A percentile compares a stretch with the other conserved stretches of the same genome.
Evolutionary conservation across 1,140 invertebrate genomes (phyloP).

Genomic region (Drosophila paulistorum): DNA sequence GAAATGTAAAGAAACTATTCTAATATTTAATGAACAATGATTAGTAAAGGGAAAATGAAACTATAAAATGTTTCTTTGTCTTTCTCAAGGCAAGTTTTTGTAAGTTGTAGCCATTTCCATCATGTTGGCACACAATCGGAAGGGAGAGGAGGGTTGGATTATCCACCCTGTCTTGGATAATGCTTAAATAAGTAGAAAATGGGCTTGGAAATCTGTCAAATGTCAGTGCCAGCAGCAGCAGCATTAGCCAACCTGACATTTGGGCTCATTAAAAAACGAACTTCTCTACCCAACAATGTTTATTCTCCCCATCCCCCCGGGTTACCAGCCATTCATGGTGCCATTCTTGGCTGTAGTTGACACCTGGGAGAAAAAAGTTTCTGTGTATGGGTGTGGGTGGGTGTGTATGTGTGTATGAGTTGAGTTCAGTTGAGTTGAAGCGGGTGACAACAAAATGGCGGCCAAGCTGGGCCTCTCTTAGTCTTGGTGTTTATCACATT

Average conservation of each 20-base stretch:
- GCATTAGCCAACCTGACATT: conserved; percentile 55
- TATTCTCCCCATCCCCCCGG: conserved; percentile 12
- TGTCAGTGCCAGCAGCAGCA: conserved; percentile 69
- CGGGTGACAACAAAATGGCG: conserved; percentile 63
- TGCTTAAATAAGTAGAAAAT: conserved; percentile 66
- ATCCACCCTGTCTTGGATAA: conserved; percentile 41
- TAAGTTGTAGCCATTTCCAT: too few relatives aligned
- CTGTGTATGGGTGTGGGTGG: not conserved
- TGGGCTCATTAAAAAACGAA: conserved; percentile 71
- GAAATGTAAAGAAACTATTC: too few relatives aligned
- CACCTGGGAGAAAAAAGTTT: conserved; percentile 67
- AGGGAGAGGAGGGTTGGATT: not conserved
- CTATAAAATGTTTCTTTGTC: too few relatives aligned
- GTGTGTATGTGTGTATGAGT: conserved; percentile 14
- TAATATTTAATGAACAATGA: too few relatives aligned
- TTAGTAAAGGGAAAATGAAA: too few relatives aligned
- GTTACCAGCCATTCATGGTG: conserved; percentile 10
- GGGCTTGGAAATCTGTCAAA: conserved; percentile 76
- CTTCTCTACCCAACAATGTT: conserved; percentile 26
- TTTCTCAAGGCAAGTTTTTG: too few relatives aligned
- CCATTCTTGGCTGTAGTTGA: conserved; percentile 62
- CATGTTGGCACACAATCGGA: not conserved
- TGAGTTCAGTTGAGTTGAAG: not conserved
- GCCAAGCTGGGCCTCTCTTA: conserved; percentile 44
- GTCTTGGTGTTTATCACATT: conserved; percentile 82